Evolutionary conservation across 2,888 invertebrate genomes (phyloP).

Genomic region (Clunio marinus): DNA sequence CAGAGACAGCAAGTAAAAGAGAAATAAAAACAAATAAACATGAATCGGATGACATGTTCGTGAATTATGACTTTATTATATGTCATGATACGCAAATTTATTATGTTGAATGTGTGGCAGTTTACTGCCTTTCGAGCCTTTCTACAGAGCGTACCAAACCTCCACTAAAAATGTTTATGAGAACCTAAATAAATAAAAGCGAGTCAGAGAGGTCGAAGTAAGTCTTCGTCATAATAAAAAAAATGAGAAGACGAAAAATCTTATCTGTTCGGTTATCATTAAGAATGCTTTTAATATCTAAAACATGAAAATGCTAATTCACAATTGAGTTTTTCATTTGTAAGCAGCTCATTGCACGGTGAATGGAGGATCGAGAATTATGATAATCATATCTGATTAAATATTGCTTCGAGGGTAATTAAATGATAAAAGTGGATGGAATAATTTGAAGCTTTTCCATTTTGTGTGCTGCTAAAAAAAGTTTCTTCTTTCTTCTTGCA

Average conservation of each 20-base stretch:
- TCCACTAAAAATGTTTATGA: slow-evolving; percentile 5
- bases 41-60: slow-evolving; percentile 36
- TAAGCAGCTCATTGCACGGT: not conserved
- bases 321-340: not conserved
- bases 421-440: slow-evolving; percentile 32
- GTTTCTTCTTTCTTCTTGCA: not conserved
- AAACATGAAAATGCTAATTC: slow-evolving; percentile 20
- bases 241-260: too few relatives aligned
- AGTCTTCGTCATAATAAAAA: not conserved
- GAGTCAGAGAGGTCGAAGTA: not conserved
- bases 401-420: slow-evolving; percentile 20
- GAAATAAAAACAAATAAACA: slow-evolving; percentile 38
- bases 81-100: slow-evolving; percentile 39
- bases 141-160: not conserved
- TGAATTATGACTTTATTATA: slow-evolving; percentile 38
- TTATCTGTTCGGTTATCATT: not conserved
- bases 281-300: not conserved
- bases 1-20: not conserved
- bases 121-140: not conserved
- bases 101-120: slow-evolving; percentile 20
- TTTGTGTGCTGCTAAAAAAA: not conserved
- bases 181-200: slow-evolving; percentile 19
- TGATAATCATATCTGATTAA: slow-evolving; percentile 6
- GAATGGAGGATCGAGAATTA: not conserved
- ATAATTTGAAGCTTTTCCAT: slow-evolving; percentile 11